Base-by-base conservation (phyloP, 2,113 vertebrate genomes). In the Halcyon senegalensis region DNA sequence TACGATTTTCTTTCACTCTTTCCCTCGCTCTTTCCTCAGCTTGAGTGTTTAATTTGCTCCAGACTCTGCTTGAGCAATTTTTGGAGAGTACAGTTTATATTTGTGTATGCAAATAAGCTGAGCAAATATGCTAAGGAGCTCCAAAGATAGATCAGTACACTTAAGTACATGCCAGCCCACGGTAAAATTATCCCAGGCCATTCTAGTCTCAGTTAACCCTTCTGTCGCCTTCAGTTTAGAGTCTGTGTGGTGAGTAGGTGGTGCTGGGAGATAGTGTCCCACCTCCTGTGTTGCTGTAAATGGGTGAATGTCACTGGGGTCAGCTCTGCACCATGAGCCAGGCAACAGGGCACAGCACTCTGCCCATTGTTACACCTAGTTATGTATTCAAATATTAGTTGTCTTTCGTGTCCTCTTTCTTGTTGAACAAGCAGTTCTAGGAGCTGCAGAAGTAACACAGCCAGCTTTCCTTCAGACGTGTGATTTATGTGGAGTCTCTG, bases 1-100 rank as follows among this genome's bases (percentile, higher is more conserved):
- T 51, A n/a, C 46, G 27, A 41, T 48, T 80, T 82, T 35, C 33
- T 27, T 5, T 25, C 53, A 5, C 78, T 51, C 30, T 27, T 27
- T 25, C 33, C 55, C 25, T 25, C 59, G 46, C 76, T n/a, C 51
- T 41, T 70, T 14, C 55, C 73, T 74, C 67, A 55, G 39, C 72
- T 78, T 3, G 55, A 84, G 94, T 95, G 92, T 87, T 95, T 94
- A 84, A 96, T 97, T 95, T 97, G 94, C 96, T 95, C 89, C 94
- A 48, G 44, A 90, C 89, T 96, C 93, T 73, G 91, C 88, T 60
- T 90, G 93, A 97, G 92, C 93, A 83, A 58, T 97, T 97, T 97
- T 92, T 84, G 72, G 84, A 94, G 89, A 96, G 95, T 25, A 8
- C 59, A 14, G 92, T 96, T 94, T 95, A 91, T 96, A 96, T 97